Evolutionary conservation across 2,888 invertebrate species (phyloP).

Genomic region (Hemistola chrysoprasaria): DNA sequence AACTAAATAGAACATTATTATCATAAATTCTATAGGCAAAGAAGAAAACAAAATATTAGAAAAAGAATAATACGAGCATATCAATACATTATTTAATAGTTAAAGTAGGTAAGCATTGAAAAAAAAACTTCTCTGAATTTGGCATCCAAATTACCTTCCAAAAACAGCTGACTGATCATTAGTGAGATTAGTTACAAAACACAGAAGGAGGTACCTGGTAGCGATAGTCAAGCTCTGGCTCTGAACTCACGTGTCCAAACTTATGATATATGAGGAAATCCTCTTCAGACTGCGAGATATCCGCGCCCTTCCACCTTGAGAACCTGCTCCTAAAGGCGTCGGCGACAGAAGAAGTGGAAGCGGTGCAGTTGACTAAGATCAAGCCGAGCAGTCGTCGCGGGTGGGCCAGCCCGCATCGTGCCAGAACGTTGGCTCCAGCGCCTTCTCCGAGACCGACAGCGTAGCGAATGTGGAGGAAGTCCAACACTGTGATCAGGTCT

Average conservation of each 20-base stretch:
- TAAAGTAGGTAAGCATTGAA: not conserved
- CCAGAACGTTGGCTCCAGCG: constrained; percentile 93
- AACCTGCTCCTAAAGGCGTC: constrained; percentile 93
- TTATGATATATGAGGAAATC: constrained; percentile 94
- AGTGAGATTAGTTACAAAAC: constrained; percentile 52
- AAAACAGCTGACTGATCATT: constrained; percentile 28
- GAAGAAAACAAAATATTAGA: too few species aligned
- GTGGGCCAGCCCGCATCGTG: constrained; percentile 92
- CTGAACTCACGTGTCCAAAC: constrained; percentile 93
- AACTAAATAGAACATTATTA: too few species aligned
- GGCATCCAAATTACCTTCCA: constrained; percentile 22
- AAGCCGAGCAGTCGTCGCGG: constrained; percentile 90
- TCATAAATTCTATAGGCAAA: too few species aligned
- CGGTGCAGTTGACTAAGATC: constrained; percentile 93
- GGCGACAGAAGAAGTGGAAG: constrained; percentile 91
- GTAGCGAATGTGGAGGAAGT: constrained; percentile 91
- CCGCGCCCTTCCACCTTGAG: constrained; percentile 91
- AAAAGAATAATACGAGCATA: too few species aligned
- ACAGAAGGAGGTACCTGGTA: constrained; percentile 66
- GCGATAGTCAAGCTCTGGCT: constrained; percentile 51
- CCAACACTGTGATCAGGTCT: constrained; percentile 90
- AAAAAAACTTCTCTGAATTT: constrained; percentile 7
- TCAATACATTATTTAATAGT: too few species aligned
- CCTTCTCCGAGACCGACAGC: constrained; percentile 94
- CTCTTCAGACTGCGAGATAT: constrained; percentile 93